Evolutionary conservation across 1,140 invertebrate species (phyloP).

Genomic region (Dendrolimus kikuchii): DNA sequence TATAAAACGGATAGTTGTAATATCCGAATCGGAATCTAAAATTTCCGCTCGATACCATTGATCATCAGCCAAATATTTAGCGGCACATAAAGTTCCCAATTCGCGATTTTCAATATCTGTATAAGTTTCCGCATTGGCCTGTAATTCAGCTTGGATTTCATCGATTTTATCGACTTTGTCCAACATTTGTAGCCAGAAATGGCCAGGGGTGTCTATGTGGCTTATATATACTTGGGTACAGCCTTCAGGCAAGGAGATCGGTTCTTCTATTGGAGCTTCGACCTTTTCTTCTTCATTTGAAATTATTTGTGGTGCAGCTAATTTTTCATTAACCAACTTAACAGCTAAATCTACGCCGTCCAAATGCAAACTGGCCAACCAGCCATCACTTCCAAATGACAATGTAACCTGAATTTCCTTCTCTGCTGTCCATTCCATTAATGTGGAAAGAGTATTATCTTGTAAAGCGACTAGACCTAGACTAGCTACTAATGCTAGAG

Average conservation of each 20-base stretch:
- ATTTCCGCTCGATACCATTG: conserved; percentile 87
- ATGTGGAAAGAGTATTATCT: conserved; percentile 38
- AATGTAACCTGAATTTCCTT: conserved; percentile 59
- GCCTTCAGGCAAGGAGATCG: conserved; percentile 43
- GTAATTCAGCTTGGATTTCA: conserved; percentile 75
- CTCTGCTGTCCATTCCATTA: conserved; percentile 51
- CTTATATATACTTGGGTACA: conserved; percentile 73
- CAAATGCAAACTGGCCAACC: conserved; percentile 54
- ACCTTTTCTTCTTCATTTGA: conserved; percentile 22
- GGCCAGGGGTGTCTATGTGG: conserved; percentile 77
- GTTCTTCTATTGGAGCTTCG: conserved; percentile 26
- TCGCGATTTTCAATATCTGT: conserved; percentile 71
- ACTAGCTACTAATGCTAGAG: conserved; percentile 70
- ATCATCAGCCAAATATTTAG: conserved; percentile 81
- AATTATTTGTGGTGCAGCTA: conserved; percentile 39
- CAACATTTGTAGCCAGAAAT: conserved; percentile 78
- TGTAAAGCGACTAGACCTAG: conserved; percentile 42
- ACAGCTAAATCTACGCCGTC: conserved; percentile 51
- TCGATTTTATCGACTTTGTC: conserved; percentile 68
- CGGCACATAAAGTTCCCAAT: conserved; percentile 79
- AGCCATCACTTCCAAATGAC: conserved; percentile 45
- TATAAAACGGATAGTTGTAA: conserved; percentile 84
- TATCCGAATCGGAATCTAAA: conserved; percentile 79
- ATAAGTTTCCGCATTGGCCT: conserved; percentile 67
- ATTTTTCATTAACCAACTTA: conserved; percentile 57